Evolutionary conservation across 2,797 vertebrate genomes (phyloP).

Genomic region (Lagorchestes hirsutus): DNA sequence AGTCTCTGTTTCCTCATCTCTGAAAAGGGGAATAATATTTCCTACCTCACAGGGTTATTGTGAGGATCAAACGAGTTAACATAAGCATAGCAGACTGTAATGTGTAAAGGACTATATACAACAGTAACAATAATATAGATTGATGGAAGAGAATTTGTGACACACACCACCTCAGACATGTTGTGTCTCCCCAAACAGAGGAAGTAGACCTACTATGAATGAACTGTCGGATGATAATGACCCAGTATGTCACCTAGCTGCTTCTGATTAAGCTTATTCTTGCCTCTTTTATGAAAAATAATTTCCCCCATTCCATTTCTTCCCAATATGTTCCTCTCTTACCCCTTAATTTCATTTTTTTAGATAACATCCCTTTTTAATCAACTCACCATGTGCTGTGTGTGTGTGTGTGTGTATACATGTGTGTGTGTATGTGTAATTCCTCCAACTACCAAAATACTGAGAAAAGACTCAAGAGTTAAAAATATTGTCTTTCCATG

Average conservation of each 20-base stretch:
- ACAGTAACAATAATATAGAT: not conserved
- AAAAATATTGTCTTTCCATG: too few relatives aligned
- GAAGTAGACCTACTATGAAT: not conserved
- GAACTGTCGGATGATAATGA: not conserved
- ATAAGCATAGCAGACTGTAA: not conserved
- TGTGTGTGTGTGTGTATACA: too few relatives aligned
- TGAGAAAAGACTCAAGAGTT: too few relatives aligned
- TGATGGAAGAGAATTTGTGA: not conserved
- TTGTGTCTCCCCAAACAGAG: not conserved
- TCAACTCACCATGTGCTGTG: too few relatives aligned
- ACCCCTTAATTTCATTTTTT: too few relatives aligned
- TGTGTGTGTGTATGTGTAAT: too few relatives aligned
- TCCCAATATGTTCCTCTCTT: too few relatives aligned
- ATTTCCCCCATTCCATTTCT: too few relatives aligned
- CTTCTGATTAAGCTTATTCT: too few relatives aligned
- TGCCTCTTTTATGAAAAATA: too few relatives aligned
- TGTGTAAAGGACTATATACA: not conserved
- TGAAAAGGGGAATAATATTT: not conserved
- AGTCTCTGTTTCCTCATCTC: not conserved
- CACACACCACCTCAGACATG: not conserved
- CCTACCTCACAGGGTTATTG: not conserved
- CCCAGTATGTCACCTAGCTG: not conserved
- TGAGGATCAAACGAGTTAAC: not conserved
- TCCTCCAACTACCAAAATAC: too few relatives aligned
- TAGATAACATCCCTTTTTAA: too few relatives aligned